Conservation (phyloP, 2,888 invertebrate species). For the Dastarcus helophoroides region DNA sequence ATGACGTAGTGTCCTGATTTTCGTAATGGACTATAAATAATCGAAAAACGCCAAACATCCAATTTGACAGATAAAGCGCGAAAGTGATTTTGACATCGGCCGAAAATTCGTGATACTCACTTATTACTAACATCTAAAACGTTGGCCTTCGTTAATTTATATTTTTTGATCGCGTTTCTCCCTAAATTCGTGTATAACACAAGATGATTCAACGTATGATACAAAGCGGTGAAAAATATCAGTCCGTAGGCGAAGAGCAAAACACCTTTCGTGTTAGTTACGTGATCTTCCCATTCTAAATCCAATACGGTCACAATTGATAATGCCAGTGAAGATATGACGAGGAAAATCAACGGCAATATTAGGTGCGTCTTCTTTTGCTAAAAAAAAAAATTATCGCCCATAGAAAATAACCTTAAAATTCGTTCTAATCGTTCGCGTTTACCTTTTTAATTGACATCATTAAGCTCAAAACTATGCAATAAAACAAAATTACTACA, state of each 20-base stretch:
- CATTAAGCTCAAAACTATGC: too few relatives aligned
- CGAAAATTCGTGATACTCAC: slow-evolving; percentile 38
- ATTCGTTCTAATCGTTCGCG: too few relatives aligned
- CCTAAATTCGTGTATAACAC: slow-evolving; percentile 50
- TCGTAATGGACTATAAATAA: background rate
- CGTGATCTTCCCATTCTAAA: slow-evolving; percentile 43
- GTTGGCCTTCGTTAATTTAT: slow-evolving; percentile 53
- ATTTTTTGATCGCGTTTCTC: slow-evolving; percentile 47
- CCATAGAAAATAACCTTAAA: too few relatives aligned
- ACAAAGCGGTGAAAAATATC: slow-evolving; percentile 56
- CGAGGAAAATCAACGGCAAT: slow-evolving; percentile 7
- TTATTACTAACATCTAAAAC: slow-evolving; percentile 66
- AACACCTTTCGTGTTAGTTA: slow-evolving; percentile 48
- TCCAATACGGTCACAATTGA: slow-evolving; percentile 23
- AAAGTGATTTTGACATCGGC: background rate
- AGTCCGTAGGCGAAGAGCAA: slow-evolving; percentile 52
- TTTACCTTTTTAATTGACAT: too few relatives aligned
- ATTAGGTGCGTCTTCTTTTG: slow-evolving; percentile 1
- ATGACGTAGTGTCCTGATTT: background rate
- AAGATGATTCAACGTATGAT: slow-evolving; percentile 51
- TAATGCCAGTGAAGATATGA: slow-evolving; percentile 14
- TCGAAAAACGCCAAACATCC: background rate
- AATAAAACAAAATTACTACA: too few relatives aligned
- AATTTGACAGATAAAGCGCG: background rate
- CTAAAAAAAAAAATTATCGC: too few relatives aligned